These are phyloP conservation scores for Propithecus deckenii DNA, from an alignment of 2,797 vertebrate genomes.

Conservation along the genomic window DNA sequence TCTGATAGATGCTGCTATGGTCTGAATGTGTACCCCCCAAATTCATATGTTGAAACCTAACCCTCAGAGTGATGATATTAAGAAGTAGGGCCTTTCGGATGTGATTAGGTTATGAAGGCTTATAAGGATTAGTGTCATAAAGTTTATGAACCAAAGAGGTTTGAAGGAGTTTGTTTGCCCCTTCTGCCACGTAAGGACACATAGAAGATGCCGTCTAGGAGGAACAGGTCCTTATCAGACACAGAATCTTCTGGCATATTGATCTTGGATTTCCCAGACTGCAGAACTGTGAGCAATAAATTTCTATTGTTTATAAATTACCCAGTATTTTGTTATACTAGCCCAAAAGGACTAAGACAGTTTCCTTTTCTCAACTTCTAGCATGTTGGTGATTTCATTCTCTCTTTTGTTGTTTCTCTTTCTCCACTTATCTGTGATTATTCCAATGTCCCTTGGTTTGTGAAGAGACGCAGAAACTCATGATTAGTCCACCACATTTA, in stretches of 20 bases:
- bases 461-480: neutral
- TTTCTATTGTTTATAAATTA: neutral
- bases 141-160: neutral
- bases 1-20: neutral
- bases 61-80: neutral
- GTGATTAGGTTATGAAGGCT: neutral
- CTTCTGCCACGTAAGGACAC: neutral
- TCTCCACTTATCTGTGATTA: neutral
- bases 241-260: neutral
- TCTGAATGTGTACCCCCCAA: neutral
- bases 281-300: neutral
- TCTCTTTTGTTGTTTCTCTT: neutral
- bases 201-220: neutral
- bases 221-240: neutral
- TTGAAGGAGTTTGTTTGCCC: accelerated
- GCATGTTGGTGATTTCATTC: neutral
- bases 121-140: neutral
- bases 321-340: neutral
- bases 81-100: neutral
- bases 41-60: neutral
- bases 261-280: neutral
- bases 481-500: neutral
- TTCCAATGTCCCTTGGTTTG: neutral
- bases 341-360: neutral
- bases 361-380: neutral